Conservation (phyloP, 2,113 vertebrate species). For the Conger conger region DNA sequence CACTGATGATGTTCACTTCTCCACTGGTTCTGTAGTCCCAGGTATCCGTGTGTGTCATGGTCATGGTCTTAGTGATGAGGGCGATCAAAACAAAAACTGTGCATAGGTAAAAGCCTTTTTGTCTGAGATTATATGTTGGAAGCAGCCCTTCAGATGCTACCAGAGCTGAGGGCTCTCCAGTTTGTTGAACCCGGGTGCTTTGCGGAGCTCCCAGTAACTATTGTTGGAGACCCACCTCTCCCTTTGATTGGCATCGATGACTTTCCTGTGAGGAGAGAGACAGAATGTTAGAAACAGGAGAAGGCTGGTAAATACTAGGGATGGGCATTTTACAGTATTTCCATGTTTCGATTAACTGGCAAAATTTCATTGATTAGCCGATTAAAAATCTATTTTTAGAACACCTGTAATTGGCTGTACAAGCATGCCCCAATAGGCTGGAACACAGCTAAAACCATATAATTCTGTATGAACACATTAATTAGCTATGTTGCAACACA, state of each 20-base stretch:
- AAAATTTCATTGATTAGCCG: too few relatives aligned
- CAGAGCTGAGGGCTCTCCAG: constrained; percentile 87
- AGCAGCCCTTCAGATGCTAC: constrained; percentile 76
- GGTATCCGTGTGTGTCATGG: constrained; percentile 39
- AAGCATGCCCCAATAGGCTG: too few relatives aligned
- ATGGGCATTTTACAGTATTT: too few relatives aligned
- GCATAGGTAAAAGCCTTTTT: constrained; percentile 83
- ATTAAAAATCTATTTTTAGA: too few relatives aligned
- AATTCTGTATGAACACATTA: too few relatives aligned
- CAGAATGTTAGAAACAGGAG: not conserved
- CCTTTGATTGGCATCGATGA: constrained; percentile 87
- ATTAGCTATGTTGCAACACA: too few relatives aligned
- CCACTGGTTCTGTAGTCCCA: constrained; percentile 36
- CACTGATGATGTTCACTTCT: constrained; percentile 21
- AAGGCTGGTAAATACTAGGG: not conserved
- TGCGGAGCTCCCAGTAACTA: constrained; percentile 95
- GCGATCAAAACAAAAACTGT: constrained; percentile 74
- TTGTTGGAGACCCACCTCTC: constrained; percentile 96
- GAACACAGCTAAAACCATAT: too few relatives aligned
- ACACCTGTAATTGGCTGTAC: too few relatives aligned
- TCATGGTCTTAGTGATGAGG: constrained; percentile 27
- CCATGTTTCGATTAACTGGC: too few relatives aligned
- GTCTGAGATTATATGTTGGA: constrained; percentile 68
- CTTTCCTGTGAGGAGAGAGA: constrained; percentile 77
- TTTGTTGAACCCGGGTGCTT: constrained; percentile 96